A percentile compares a stretch with the other conserved stretches of the same genome.
phyloP scores from a whole-genome alignment of 2,797 vertebrate genomes.

The Takifugu rubripes region DNA sequence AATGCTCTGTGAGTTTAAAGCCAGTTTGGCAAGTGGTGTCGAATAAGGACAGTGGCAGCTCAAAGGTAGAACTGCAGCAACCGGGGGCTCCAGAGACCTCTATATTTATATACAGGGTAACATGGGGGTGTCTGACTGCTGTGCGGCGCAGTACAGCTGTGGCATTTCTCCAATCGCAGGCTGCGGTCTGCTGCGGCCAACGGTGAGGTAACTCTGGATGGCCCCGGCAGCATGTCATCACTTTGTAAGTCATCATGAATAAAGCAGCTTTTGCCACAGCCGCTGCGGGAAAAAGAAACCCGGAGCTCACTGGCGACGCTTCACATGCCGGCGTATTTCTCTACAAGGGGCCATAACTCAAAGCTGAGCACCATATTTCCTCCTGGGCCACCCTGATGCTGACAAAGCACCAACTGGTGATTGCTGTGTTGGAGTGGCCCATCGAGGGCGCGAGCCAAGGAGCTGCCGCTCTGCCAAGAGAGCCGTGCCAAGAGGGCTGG shows the following conservation, averaged over 20 bases:
- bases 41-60: conserved; percentile 45
- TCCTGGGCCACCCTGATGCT: conserved; percentile 59
- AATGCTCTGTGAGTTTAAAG: conserved; percentile 48
- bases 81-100: conserved; percentile 60
- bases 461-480: conserved; percentile 57
- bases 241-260: conserved; percentile 26
- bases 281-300: too few species aligned
- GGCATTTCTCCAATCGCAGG: conserved; percentile 17
- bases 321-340: conserved; percentile 41
- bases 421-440: conserved; percentile 58
- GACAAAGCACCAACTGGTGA: conserved; percentile 70
- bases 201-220: conserved; percentile 34
- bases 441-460: conserved; percentile 60
- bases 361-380: conserved; percentile 57
- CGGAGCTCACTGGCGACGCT: conserved; percentile 13
- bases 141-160: conserved; percentile 57
- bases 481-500: conserved; percentile 57
- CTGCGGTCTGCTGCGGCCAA: conserved; percentile 22
- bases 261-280: conserved; percentile 2
- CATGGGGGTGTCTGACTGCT: conserved; percentile 63
- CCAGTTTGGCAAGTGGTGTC: conserved; percentile 55
- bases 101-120: conserved; percentile 78
- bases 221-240: conserved; percentile 46
- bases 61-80: conserved; percentile 43
- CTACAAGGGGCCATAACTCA: conserved; percentile 46